Conservation (phyloP, 2,888 invertebrate genomes). For the Agonopterix alstromeriana region DNA sequence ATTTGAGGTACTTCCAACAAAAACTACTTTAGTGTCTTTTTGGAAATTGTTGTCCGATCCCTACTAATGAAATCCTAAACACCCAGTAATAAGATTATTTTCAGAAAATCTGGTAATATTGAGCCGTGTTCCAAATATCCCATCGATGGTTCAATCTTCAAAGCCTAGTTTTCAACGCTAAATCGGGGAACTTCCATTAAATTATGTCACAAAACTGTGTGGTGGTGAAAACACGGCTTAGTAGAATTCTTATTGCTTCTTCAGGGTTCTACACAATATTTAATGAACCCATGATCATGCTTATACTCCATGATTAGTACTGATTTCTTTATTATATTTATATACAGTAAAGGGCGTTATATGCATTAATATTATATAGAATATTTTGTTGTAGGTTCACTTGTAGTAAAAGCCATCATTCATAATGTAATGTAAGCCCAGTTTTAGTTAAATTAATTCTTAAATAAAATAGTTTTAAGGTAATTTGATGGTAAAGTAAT, state of each 20-base stretch:
- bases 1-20: too few species aligned
- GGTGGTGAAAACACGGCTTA: neutral
- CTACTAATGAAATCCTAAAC: too few species aligned
- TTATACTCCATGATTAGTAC: slow-evolving; percentile 28
- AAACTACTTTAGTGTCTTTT: too few species aligned
- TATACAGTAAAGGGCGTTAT: slow-evolving; percentile 1
- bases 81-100: too few species aligned
- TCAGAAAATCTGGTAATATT: too few species aligned
- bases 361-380: slow-evolving; percentile 1
- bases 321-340: slow-evolving; percentile 23
- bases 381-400: slow-evolving; percentile 12
- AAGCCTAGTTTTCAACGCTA: neutral
- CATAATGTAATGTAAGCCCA: slow-evolving; percentile 45
- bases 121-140: neutral
- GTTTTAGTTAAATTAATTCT: slow-evolving; percentile 52
- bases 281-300: slow-evolving; percentile 1
- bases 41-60: too few species aligned
- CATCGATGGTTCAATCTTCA: neutral
- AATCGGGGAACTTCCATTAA: neutral
- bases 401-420: slow-evolving; percentile 29
- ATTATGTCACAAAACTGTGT: neutral
- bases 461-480: slow-evolving; percentile 56
- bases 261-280: too few species aligned
- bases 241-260: neutral
- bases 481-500: slow-evolving; percentile 56